phyloP scores from a whole-genome alignment of 1,140 invertebrate species.

The Coenobita brevimanus region DNA sequence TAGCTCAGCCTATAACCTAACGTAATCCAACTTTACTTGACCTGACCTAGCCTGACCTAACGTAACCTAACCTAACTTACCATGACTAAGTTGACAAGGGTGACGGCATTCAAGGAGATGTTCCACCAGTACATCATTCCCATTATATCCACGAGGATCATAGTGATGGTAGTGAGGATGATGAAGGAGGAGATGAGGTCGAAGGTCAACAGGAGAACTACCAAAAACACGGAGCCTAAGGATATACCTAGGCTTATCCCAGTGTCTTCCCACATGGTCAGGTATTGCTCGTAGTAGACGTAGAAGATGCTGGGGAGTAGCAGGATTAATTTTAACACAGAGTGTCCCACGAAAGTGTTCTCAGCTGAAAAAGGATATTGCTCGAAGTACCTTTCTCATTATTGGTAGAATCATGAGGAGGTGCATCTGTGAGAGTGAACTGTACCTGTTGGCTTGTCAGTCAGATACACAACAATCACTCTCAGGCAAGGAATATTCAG shows the following conservation, averaged over 20 bases:
- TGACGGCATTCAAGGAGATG: conserved; percentile 92
- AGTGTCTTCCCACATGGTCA: conserved; percentile 88
- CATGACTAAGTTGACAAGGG: conserved; percentile 97
- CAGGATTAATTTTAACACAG: no score
- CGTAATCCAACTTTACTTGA: no score
- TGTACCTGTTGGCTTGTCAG: no score
- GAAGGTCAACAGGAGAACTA: conserved; percentile 88
- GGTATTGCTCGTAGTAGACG: conserved; percentile 95
- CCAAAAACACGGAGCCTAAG: conserved; percentile 83
- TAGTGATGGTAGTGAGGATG: conserved; percentile 82
- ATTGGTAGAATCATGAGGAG: no score
- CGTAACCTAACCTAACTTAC: conserved; percentile 76
- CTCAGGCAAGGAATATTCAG: no score
- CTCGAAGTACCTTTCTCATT: no score
- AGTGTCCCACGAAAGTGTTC: no score
- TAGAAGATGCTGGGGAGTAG: conserved; percentile 81
- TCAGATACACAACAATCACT: no score
- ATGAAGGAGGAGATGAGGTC: conserved; percentile 86
- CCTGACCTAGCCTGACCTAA: no score
- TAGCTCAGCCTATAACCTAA: no score
- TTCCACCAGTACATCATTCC: conserved; percentile 79
- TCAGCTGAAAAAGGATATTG: no score
- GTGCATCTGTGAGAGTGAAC: no score
- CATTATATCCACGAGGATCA: conserved; percentile 73
- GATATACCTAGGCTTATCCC: conserved; percentile 83